A percentile compares a stretch with the other conserved stretches of the same genome.
Conservation (phyloP, 2,888 invertebrate species). For the Branchipolynoe longqiensis region DNA sequence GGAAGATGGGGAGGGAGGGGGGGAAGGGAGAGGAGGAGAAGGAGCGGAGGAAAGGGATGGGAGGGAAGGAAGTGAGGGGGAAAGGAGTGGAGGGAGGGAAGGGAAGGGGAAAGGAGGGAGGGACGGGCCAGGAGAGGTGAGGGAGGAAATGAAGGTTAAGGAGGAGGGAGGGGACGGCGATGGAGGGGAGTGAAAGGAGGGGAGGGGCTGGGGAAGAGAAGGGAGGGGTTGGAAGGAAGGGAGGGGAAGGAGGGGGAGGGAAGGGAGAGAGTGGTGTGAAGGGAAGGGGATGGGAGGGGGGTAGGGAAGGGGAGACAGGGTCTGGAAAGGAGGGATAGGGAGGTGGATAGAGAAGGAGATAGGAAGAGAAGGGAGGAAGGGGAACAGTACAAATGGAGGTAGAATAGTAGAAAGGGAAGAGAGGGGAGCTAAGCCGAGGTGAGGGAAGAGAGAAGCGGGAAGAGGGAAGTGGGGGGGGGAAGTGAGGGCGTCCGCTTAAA, state of each 20-base stretch:
- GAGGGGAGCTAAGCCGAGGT: no score
- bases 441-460: no score
- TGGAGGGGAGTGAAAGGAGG: neutral
- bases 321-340: no score
- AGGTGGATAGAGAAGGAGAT: no score
- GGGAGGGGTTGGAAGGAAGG: neutral
- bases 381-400: no score
- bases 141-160: neutral
- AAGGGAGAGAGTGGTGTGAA: no score
- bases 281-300: no score
- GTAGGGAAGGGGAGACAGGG: no score
- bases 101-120: neutral
- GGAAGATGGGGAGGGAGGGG: neutral
- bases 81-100: constrained; percentile 1
- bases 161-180: neutral
- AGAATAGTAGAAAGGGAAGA: no score
- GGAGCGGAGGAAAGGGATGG: neutral
- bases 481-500: no score
- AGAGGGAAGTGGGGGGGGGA: no score
- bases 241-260: neutral
- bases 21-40: neutral
- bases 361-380: no score
- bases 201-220: neutral
- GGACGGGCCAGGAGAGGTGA: neutral
- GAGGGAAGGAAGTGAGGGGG: neutral